Percentiles rank a stretch among this genome's conserved stretches.
Evolutionary conservation across 2,113 vertebrate species (phyloP).

Genomic region (Mesocricetus auratus): DNA sequence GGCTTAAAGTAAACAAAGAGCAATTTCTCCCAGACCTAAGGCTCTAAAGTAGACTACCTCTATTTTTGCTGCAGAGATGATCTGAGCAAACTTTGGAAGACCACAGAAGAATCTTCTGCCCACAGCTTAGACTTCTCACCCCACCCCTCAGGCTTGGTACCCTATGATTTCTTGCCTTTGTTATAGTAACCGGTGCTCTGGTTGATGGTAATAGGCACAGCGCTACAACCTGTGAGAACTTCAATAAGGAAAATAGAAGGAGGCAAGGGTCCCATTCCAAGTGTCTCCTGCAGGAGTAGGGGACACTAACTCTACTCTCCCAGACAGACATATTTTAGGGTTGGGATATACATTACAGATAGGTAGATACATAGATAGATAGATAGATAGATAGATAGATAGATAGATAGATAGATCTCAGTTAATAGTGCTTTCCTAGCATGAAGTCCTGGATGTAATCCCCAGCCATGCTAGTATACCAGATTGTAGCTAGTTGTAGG

Average conservation of each 20-base stretch:
- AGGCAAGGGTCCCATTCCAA: background rate
- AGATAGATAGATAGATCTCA: too few species aligned
- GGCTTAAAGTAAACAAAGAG: conserved; percentile 17
- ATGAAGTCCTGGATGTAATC: background rate
- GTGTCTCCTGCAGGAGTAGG: conserved; percentile 11
- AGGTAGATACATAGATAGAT: too few species aligned
- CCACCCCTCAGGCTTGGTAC: background rate
- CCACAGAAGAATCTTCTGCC: background rate
- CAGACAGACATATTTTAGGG: conserved; percentile 19
- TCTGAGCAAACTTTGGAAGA: background rate
- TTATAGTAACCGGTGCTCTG: background rate
- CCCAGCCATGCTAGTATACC: background rate
- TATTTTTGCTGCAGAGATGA: conserved; percentile 25
- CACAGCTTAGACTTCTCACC: background rate
- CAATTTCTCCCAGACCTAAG: background rate
- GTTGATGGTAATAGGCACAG: background rate
- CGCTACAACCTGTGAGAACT: background rate
- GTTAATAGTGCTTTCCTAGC: background rate
- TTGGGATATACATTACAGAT: too few species aligned
- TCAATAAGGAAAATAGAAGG: background rate
- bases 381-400: too few species aligned
- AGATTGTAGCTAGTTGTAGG: conserved; percentile 29
- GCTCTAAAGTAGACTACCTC: background rate
- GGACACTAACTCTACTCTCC: conserved; percentile 56
- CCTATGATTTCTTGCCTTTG: background rate